A percentile compares a stretch with the other conserved stretches of the same genome.
phyloP scores from a whole-genome alignment of 2,797 vertebrate species.

The Chelon labrosus region DNA sequence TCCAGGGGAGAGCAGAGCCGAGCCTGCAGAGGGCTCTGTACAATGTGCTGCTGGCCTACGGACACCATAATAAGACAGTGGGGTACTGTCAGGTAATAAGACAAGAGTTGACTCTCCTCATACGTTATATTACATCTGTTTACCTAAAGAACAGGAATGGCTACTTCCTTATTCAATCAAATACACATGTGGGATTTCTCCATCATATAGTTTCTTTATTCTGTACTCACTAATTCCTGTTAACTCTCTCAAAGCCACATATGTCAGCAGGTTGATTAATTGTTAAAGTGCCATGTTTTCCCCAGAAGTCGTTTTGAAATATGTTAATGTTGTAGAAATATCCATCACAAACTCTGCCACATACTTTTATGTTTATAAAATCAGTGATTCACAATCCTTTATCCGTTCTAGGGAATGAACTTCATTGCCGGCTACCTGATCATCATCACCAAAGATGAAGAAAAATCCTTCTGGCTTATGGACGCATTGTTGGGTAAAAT shows the following conservation, averaged over 20 bases:
- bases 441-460: constrained; percentile 94
- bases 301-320: no score
- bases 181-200: not conserved
- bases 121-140: constrained; percentile 31
- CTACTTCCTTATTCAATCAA: constrained; percentile 18
- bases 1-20: constrained; percentile 86
- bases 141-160: constrained; percentile 36
- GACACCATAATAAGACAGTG: constrained; percentile 90
- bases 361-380: not conserved
- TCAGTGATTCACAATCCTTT: constrained; percentile 7
- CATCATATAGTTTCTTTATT: not conserved
- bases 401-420: constrained; percentile 93
- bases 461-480: constrained; percentile 96
- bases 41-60: constrained; percentile 94
- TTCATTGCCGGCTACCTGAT: constrained; percentile 96
- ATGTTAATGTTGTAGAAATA: no score
- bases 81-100: constrained; percentile 94
- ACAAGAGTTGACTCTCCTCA: not conserved
- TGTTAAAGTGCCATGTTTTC: no score
- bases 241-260: no score
- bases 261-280: no score
- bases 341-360: no score
- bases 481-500: constrained; percentile 93
- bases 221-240: no score
- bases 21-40: constrained; percentile 89